phyloP scores from a whole-genome alignment of 2,797 vertebrate genomes.

The Enteromius thamalakanensis region DNA sequence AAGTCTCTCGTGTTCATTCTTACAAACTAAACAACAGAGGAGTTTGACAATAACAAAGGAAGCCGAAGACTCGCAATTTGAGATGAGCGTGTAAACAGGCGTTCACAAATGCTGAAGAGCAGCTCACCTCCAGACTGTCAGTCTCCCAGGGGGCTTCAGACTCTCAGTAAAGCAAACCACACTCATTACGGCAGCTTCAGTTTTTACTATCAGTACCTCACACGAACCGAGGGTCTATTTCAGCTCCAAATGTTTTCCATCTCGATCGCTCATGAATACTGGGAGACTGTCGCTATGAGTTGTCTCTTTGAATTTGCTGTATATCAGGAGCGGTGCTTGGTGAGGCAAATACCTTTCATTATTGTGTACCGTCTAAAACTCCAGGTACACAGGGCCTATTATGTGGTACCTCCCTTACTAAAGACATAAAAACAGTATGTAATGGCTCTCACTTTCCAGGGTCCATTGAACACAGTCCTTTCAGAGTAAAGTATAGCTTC shows the following conservation, averaged over 20 bases:
- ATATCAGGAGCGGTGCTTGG: slow-evolving; percentile 20
- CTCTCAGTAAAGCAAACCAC: slow-evolving; percentile 37
- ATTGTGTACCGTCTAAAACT: slow-evolving; percentile 16
- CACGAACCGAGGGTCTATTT: slow-evolving; percentile 42
- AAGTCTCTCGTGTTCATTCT: slow-evolving; percentile 33
- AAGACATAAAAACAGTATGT: slow-evolving; percentile 33
- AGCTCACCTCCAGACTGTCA: slow-evolving; percentile 38
- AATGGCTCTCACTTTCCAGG: slow-evolving; percentile 18
- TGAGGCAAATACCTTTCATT: slow-evolving; percentile 36
- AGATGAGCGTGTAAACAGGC: slow-evolving; percentile 47
- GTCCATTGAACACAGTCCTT: slow-evolving; percentile 25
- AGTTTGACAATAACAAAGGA: slow-evolving; percentile 34
- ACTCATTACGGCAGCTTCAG: slow-evolving; percentile 29
- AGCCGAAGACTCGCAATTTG: slow-evolving; percentile 33
- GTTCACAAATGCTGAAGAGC: slow-evolving; percentile 10
- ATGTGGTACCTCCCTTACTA: slow-evolving; percentile 4
- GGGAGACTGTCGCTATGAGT: background rate
- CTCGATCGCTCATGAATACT: slow-evolving; percentile 21
- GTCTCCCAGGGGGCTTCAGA: slow-evolving; percentile 38
- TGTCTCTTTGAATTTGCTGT: slow-evolving; percentile 38
- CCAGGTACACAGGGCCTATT: slow-evolving; percentile 18
- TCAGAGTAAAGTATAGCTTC: background rate
- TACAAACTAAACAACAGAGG: slow-evolving; percentile 44
- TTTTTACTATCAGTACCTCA: slow-evolving; percentile 30
- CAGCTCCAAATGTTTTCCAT: slow-evolving; percentile 36